Conservation (phyloP, 1,140 invertebrate species). For the Ruditapes philippinarum region DNA sequence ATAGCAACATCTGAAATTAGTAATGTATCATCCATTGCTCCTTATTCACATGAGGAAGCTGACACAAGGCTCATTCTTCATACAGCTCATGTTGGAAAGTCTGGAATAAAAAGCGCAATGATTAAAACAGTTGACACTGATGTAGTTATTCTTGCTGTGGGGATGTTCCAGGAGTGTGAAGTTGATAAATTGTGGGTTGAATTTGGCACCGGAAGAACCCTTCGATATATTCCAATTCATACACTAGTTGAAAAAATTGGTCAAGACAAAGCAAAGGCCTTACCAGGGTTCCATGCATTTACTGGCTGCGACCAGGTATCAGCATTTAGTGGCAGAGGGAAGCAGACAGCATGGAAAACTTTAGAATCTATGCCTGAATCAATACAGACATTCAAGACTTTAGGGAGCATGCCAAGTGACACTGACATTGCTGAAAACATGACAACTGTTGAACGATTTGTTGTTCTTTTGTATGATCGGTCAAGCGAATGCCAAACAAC, state of each 20-base stretch:
- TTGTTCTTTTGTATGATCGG: constrained; percentile 22
- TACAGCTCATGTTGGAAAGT: constrained; percentile 10
- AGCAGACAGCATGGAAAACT: constrained; percentile 44
- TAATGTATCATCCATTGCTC: not conserved
- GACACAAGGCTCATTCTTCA: not conserved
- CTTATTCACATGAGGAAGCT: constrained; percentile 33
- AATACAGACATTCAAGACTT: not conserved
- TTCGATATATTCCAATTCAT: constrained; percentile 19
- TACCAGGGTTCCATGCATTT: constrained; percentile 15
- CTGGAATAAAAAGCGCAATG: not conserved
- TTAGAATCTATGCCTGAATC: not conserved
- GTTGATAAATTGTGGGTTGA: constrained; percentile 42
- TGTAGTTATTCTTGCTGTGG: constrained; percentile 65
- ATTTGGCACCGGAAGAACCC: constrained; percentile 52
- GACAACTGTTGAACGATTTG: not conserved
- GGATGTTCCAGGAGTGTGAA: constrained; percentile 5
- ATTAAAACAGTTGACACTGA: constrained; percentile 51
- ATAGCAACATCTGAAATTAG: not conserved
- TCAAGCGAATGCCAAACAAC: not conserved
- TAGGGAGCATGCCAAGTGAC: not conserved
- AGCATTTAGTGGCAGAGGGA: constrained; percentile 10
- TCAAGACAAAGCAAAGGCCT: not conserved
- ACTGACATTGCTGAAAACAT: not conserved
- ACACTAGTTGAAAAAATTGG: constrained; percentile 1
- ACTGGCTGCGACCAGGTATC: constrained; percentile 43